Evolutionary conservation across 2,888 invertebrate genomes (phyloP).

Genomic region (Tyria jacobaeae): DNA sequence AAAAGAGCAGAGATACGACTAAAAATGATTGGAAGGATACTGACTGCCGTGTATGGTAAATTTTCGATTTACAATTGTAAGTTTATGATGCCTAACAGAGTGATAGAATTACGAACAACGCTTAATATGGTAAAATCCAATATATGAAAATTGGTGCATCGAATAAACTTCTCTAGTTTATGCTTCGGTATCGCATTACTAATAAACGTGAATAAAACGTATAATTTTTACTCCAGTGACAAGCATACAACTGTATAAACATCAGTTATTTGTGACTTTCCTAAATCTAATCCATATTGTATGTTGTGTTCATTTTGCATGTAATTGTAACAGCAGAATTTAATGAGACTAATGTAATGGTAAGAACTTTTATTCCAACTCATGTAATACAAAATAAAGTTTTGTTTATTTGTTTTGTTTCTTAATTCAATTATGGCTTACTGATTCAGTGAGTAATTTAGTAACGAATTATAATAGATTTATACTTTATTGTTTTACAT

Average conservation of each 20-base stretch:
- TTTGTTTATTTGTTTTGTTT: no score
- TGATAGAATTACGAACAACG: slow-evolving; percentile 9
- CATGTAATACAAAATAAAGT: no score
- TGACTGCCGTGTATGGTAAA: slow-evolving; percentile 23
- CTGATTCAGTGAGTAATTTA: neutral
- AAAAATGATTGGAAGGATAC: slow-evolving; percentile 27
- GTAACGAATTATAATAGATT: neutral
- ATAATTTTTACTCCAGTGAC: no score
- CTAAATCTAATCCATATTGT: no score
- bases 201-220: no score
- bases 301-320: no score
- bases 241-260: no score
- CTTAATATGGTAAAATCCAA: slow-evolving; percentile 10
- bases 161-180: neutral
- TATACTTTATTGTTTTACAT: neutral
- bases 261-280: no score
- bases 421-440: neutral
- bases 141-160: neutral
- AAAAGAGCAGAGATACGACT: slow-evolving; percentile 24
- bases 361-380: no score
- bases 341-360: no score
- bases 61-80: slow-evolving; percentile 16
- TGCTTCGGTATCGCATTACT: neutral
- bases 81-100: slow-evolving; percentile 15
- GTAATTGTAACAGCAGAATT: no score